Evolutionary conservation across 1,140 invertebrate species (phyloP), one percentile per base, ranked within the genome.

Genomic region (Trypoxylus dichotomus): DNA sequence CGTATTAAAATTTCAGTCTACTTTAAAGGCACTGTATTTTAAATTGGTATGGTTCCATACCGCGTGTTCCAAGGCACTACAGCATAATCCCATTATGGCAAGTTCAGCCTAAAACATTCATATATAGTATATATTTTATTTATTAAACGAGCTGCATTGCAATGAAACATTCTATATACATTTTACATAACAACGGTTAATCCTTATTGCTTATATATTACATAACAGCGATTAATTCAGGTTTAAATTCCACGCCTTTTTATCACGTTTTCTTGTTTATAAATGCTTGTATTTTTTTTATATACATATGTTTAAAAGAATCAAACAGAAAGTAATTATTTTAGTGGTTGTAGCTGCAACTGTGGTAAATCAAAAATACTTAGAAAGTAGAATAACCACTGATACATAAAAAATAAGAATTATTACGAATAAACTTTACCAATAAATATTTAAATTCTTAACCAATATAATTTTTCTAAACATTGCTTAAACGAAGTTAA

Each of bases 401-500:
- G 47, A n/a, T 54, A 54, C 19, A 54, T 7, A 54, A 54, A 54
- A 15, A 6, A 54, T n/a, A 54, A 47, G 10, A 2, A 19, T 54
- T n/a, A 54, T n/a, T 8, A 37, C 32, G 32, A 37, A 37, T 37
- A 58, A 58, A n/a, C 47, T 29, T 68, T 68, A 68, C 27, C 21
- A 25, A 68, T 68, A 68, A 68, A 68, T 68, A 68, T 25, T 27
- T 27, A 68, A 68, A 11, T 68, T 6, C 60, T 68, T 68, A 68
- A 68, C 60, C 60, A 68, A 68, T 68, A 68, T 68, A 68, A 68
- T 68, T 68, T 68, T 68, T 24, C 15, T 37, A 37, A 68, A 68
- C 21, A 68, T 68, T 63, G 25, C 60, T 68, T 24, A 24, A 11
- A 29, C 19, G 60, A 68, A 68, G 13, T 68, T 24, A 27, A 68